Percentiles rank a stretch among this genome's conserved stretches.
Evolutionary conservation across 1,140 invertebrate species (phyloP).

Genomic region (Amyelois transitella): DNA sequence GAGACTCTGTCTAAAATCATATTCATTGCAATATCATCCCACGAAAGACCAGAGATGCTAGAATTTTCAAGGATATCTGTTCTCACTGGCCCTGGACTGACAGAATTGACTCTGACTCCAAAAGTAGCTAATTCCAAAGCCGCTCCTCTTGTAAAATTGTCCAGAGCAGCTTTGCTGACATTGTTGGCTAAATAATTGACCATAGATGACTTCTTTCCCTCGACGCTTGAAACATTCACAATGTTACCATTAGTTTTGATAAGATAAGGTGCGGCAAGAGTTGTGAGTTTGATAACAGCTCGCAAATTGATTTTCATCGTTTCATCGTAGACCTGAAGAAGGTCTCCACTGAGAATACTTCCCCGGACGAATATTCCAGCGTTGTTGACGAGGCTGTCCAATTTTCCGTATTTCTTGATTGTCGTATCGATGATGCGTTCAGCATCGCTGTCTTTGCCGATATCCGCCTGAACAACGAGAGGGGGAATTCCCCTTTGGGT

Average conservation of each 20-base stretch:
- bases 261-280: constrained; percentile 82
- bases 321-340: constrained; percentile 75
- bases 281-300: constrained; percentile 80
- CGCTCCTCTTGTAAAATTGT: constrained; percentile 87
- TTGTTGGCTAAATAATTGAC: constrained; percentile 79
- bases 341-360: constrained; percentile 78
- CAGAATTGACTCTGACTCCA: constrained; percentile 86
- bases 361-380: constrained; percentile 82
- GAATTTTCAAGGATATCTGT: constrained; percentile 77
- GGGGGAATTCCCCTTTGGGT: constrained; percentile 40
- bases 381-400: constrained; percentile 83
- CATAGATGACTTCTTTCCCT: constrained; percentile 77
- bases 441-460: constrained; percentile 77
- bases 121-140: constrained; percentile 84
- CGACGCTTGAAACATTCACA: constrained; percentile 84
- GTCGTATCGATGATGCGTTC: constrained; percentile 76
- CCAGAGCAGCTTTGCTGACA: constrained; percentile 88
- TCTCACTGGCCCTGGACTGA: constrained; percentile 84
- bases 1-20: constrained; percentile 14
- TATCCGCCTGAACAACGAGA: constrained; percentile 75
- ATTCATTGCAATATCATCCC: constrained; percentile 4
- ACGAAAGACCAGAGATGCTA: neutral
- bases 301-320: constrained; percentile 82
- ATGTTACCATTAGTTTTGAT: constrained; percentile 81
- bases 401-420: constrained; percentile 74